A percentile compares a stretch with the other conserved stretches of the same genome.
These are phyloP conservation scores for Drosophila hydei DNA, from an alignment of 1,140 invertebrate genomes.

Conservation along the genomic window DNA sequence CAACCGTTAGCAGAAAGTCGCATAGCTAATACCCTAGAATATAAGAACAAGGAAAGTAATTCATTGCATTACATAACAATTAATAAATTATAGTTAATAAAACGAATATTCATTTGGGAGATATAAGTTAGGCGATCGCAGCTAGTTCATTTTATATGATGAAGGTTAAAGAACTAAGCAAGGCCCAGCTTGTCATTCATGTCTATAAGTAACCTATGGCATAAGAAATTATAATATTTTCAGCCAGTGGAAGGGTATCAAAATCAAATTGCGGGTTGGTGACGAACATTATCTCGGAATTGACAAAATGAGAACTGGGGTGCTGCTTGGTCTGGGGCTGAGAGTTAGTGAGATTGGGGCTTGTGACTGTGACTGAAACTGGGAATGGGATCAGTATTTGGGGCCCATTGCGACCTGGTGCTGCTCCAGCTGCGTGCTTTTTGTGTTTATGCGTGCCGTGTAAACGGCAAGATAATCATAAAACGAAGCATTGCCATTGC, in stretches of 20 bases:
- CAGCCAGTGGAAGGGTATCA: background rate
- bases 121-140: too few relatives aligned
- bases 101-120: background rate
- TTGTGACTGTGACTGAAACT: constrained; percentile 22
- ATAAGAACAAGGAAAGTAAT: too few relatives aligned
- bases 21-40: background rate
- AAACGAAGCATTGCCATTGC: constrained; percentile 76
- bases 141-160: too few relatives aligned
- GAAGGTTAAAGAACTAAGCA: too few relatives aligned
- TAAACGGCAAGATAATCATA: constrained; percentile 78
- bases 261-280: constrained; percentile 60
- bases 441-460: constrained; percentile 63
- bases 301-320: constrained; percentile 49
- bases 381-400: constrained; percentile 32
- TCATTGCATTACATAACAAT: too few relatives aligned
- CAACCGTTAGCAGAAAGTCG: background rate
- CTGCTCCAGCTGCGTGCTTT: constrained; percentile 32
- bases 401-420: constrained; percentile 21
- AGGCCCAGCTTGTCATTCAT: too few relatives aligned
- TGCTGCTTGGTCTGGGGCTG: background rate
- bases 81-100: too few relatives aligned
- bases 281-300: constrained; percentile 55
- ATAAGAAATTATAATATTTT: too few relatives aligned
- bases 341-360: constrained; percentile 2
- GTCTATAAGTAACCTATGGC: background rate